phyloP scores from a whole-genome alignment of 2,113 vertebrate species.

The Pica pica region DNA sequence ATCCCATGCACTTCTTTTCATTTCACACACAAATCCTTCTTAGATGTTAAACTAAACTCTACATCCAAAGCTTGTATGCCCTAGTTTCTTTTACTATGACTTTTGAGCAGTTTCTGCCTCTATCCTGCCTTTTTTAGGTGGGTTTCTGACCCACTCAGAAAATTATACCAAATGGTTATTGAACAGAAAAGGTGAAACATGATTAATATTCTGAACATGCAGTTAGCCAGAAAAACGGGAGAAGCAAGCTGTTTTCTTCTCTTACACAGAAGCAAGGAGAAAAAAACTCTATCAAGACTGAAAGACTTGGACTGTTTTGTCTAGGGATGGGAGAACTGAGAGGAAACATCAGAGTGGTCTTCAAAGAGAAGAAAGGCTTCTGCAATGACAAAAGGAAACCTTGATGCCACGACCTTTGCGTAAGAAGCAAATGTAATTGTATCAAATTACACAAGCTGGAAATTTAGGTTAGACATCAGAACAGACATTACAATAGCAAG shows the following conservation, averaged over 20 bases:
- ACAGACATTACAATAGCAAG: background rate
- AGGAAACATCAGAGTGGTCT: background rate
- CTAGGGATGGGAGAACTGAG: background rate
- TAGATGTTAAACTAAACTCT: background rate
- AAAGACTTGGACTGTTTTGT: background rate
- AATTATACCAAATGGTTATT: background rate
- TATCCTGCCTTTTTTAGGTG: background rate
- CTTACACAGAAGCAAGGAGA: background rate
- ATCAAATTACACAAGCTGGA: background rate
- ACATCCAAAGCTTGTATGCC: background rate
- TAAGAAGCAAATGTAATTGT: background rate
- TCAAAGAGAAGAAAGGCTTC: slow-evolving; percentile 1
- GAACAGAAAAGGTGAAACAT: background rate
- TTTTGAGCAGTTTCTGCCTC: background rate
- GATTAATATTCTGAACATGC: slow-evolving; percentile 6
- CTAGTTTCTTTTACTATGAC: background rate
- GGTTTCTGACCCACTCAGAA: background rate
- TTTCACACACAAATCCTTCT: background rate
- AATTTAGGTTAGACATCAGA: slow-evolving; percentile 22
- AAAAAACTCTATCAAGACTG: background rate
- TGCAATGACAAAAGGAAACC: background rate
- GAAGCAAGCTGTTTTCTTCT: background rate
- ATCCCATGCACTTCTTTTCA: background rate
- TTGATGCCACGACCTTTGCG: background rate
- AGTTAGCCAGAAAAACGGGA: background rate